phyloP scores from a whole-genome alignment of 2,113 vertebrate genomes.

The Vidua chalybeata region DNA sequence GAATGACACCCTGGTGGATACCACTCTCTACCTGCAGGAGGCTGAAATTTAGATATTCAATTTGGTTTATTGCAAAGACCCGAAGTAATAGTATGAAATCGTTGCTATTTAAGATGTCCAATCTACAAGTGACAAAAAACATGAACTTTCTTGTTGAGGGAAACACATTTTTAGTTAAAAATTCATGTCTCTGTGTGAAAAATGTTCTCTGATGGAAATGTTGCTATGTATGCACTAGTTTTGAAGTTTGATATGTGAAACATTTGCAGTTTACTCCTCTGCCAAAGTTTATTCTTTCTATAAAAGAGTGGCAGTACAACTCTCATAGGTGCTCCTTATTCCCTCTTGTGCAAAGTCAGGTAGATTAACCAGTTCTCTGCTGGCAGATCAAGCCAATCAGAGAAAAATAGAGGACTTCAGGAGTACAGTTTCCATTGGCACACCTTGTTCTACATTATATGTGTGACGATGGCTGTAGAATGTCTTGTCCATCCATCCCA shows the following conservation, averaged over 20 bases:
- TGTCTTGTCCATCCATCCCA: background rate
- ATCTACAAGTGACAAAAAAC: background rate
- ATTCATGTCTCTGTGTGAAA: background rate
- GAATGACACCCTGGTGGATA: background rate
- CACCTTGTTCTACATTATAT: background rate
- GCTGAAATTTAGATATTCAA: background rate
- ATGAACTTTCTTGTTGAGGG: background rate
- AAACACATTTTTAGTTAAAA: background rate
- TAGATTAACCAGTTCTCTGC: background rate
- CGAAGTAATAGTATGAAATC: background rate
- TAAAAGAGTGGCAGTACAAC: background rate
- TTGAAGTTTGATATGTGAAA: background rate
- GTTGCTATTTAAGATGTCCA: background rate
- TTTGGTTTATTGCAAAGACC: background rate
- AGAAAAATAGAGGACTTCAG: background rate
- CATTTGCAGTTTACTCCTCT: background rate
- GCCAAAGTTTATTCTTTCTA: background rate
- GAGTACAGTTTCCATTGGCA: background rate
- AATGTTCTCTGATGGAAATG: background rate
- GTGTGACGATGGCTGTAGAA: background rate
- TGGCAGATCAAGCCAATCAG: background rate
- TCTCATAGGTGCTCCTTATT: accelerated
- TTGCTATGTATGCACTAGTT: background rate
- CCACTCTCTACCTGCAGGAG: background rate
- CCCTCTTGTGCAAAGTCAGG: background rate